Conservation (phyloP, 64 coral and sea anemone genomes). For the Pocillopora damicornis region DNA sequence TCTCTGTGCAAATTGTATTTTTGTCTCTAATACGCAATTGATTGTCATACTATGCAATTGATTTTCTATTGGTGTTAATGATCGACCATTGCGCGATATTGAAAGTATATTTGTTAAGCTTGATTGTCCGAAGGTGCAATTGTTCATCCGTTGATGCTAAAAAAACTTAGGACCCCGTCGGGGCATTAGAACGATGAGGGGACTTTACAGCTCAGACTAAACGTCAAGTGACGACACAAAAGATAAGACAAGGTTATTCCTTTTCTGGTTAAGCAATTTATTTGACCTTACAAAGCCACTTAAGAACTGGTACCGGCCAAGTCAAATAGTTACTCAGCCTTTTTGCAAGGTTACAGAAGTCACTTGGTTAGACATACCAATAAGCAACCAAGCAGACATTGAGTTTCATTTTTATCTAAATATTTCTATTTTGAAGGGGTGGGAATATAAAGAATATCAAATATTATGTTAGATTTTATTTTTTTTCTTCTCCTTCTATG, state of each 20-base stretch:
- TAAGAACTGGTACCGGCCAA: not conserved
- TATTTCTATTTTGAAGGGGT: slow-evolving; percentile 6
- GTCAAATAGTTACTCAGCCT: slow-evolving; percentile 10
- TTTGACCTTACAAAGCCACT: slow-evolving; percentile 29
- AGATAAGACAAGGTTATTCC: not conserved
- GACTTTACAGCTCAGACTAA: not conserved
- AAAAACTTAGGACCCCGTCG: too few relatives aligned
- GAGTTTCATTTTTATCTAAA: slow-evolving; percentile 17
- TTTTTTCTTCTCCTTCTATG: not conserved
- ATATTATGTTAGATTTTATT: slow-evolving; percentile 24
- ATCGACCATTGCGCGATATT: not conserved
- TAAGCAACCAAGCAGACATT: not conserved
- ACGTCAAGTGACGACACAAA: not conserved
- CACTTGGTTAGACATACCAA: not conserved
- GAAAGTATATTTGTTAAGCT: not conserved
- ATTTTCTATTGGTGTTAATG: slow-evolving; percentile 17
- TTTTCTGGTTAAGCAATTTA: slow-evolving; percentile 17
- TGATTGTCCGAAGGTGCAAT: too few relatives aligned
- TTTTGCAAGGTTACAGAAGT: not conserved
- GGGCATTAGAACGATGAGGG: not conserved
- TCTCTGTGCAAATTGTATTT: not conserved
- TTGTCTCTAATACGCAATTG: not conserved
- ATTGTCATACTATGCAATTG: slow-evolving; percentile 7
- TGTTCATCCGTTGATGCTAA: too few relatives aligned
- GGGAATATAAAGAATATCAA: slow-evolving; percentile 44